Conservation (phyloP, 2,797 vertebrate genomes). For the Orestias chungarensis region DNA sequence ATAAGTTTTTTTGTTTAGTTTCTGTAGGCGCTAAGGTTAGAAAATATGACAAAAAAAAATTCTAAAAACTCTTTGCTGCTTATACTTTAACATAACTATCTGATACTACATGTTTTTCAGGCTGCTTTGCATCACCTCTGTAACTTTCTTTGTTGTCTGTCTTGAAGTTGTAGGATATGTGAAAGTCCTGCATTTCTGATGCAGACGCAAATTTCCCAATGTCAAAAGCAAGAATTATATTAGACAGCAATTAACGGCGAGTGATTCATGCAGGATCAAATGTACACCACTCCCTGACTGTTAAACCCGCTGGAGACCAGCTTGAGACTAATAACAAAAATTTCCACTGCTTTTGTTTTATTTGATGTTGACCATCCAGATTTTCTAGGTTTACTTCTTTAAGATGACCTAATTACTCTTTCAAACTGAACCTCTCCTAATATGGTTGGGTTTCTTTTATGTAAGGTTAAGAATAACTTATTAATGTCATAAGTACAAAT, state of each 20-base stretch:
- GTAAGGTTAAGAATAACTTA: background rate
- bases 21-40: background rate
- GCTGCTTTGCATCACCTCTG: background rate
- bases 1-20: background rate
- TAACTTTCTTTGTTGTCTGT: background rate
- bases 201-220: background rate
- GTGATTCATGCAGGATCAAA: slow-evolving; percentile 10
- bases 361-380: background rate
- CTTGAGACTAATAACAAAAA: background rate
- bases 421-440: background rate
- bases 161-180: slow-evolving; percentile 1
- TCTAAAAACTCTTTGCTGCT: background rate
- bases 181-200: slow-evolving; percentile 3
- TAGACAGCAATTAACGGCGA: slow-evolving; percentile 8
- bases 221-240: background rate
- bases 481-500: too few relatives aligned
- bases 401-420: background rate
- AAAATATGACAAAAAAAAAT: background rate
- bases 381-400: background rate
- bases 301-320: background rate
- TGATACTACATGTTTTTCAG: background rate
- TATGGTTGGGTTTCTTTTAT: background rate
- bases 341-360: slow-evolving; percentile 2
- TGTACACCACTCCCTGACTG: background rate
- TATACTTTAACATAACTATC: background rate